These are phyloP conservation scores for Pelodiscus sinensis DNA, from an alignment of 2,113 vertebrate genomes.

Conservation along the genomic window DNA sequence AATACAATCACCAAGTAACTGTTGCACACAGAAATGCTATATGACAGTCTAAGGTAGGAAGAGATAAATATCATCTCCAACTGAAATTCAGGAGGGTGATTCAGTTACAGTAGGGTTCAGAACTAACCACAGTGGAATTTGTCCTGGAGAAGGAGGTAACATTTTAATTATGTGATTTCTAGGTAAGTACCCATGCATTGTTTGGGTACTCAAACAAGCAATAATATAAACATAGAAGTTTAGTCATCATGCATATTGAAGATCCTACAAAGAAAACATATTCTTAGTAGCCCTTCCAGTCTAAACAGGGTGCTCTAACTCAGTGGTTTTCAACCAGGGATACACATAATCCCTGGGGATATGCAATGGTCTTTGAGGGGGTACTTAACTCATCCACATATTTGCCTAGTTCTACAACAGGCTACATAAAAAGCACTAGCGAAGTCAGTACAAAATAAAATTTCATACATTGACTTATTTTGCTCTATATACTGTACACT, in stretches of 20 bases:
- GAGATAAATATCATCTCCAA: not conserved
- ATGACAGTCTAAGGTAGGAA: fast-evolving
- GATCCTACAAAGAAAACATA: not conserved
- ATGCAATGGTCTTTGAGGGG: too few relatives aligned
- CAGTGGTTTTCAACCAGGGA: too few relatives aligned
- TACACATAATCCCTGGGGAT: too few relatives aligned
- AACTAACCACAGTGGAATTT: fast-evolving
- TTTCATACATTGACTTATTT: too few relatives aligned
- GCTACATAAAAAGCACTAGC: too few relatives aligned
- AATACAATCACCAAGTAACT: fast-evolving
- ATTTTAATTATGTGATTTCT: not conserved
- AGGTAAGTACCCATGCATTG: not conserved
- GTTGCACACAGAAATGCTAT: not conserved
- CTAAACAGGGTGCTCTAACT: not conserved
- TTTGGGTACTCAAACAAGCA: not conserved
- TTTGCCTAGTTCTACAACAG: too few relatives aligned
- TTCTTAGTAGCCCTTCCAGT: not conserved
- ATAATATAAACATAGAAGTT: not conserved
- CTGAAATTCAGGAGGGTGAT: not conserved
- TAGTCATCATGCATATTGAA: not conserved
- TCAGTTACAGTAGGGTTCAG: not conserved
- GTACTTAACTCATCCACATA: too few relatives aligned
- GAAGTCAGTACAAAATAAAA: too few relatives aligned
- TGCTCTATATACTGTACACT: too few relatives aligned
- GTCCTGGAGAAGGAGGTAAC: not conserved